Evolutionary conservation across 2,797 vertebrate species (phyloP).

Genomic region (Anguilla obscura): DNA sequence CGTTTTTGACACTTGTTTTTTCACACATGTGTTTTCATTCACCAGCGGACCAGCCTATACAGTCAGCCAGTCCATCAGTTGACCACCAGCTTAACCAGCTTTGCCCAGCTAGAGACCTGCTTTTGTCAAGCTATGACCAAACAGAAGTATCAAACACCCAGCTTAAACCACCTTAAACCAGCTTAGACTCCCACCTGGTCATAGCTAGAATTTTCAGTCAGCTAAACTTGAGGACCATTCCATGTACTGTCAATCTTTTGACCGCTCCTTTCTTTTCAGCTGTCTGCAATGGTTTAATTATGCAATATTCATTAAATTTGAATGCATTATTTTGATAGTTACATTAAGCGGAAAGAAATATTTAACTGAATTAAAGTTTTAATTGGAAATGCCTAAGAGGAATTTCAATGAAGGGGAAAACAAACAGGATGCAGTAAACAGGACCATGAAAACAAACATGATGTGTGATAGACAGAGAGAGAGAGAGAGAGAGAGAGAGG

Average conservation of each 20-base stretch:
- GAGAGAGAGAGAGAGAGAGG: no score
- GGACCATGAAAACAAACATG: background rate
- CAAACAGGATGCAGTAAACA: background rate
- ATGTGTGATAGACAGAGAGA: background rate
- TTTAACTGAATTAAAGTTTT: background rate
- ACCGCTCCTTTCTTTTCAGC: slow-evolving; percentile 25
- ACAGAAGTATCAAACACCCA: no score
- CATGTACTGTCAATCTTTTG: background rate
- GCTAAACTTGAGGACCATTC: background rate
- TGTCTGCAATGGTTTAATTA: slow-evolving; percentile 33
- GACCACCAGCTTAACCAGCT: no score
- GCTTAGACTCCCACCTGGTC: no score
- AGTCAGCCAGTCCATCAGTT: no score
- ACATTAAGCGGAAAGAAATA: slow-evolving; percentile 18
- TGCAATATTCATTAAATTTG: slow-evolving; percentile 45
- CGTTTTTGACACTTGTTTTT: no score
- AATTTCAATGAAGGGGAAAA: background rate
- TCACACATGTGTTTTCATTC: no score
- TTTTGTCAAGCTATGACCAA: no score
- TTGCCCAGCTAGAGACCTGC: no score
- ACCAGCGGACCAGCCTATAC: no score
- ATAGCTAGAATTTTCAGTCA: background rate
- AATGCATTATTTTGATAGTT: slow-evolving; percentile 37
- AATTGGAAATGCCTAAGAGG: slow-evolving; percentile 10
- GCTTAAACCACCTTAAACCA: no score